Evolutionary conservation across 1,140 invertebrate species (phyloP).

Genomic region (Chlorops oryzae): DNA sequence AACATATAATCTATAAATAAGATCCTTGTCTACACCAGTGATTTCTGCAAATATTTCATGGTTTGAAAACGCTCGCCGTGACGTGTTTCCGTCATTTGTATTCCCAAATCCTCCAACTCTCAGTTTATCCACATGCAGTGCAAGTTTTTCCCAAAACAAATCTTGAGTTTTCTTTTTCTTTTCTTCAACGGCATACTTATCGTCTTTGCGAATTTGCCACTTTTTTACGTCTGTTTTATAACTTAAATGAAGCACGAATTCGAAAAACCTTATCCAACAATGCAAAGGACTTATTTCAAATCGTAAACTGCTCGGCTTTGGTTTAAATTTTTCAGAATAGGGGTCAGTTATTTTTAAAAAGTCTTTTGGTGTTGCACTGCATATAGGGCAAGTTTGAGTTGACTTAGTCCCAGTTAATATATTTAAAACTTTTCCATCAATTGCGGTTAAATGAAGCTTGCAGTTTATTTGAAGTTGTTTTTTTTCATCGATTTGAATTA

Average conservation of each 20-base stretch:
- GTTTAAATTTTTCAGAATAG: slow-evolving; percentile 6
- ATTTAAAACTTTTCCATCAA: slow-evolving; percentile 21
- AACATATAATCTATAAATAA: slow-evolving; percentile 2
- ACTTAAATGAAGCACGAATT: slow-evolving; percentile 16
- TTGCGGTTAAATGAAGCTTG: slow-evolving; percentile 11
- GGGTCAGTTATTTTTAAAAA: slow-evolving; percentile 12
- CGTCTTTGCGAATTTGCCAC: slow-evolving; percentile 10
- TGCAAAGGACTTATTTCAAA: slow-evolving; percentile 17
- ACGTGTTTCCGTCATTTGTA: slow-evolving; percentile 36
- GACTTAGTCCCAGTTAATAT: slow-evolving; percentile 13
- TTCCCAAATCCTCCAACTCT: slow-evolving; percentile 20
- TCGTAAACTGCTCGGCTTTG: slow-evolving; percentile 12
- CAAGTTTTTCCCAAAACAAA: slow-evolving; percentile 10
- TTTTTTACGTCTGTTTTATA: slow-evolving; percentile 11
- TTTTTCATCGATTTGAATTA: slow-evolving; percentile 1
- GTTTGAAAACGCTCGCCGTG: slow-evolving; percentile 31
- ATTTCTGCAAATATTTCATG: slow-evolving; percentile 24
- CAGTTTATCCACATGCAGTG: slow-evolving; percentile 4
- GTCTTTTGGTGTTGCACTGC: slow-evolving; percentile 13
- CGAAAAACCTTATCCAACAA: slow-evolving; percentile 19
- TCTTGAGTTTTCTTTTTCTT: slow-evolving; percentile 13
- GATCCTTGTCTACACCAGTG: slow-evolving; percentile 25
- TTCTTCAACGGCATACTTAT: not conserved
- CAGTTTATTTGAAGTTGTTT: slow-evolving; percentile 12
- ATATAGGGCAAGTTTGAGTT: slow-evolving; percentile 15